phyloP scores from a whole-genome alignment of 1,140 invertebrate species.

The Lethrus apterus region DNA sequence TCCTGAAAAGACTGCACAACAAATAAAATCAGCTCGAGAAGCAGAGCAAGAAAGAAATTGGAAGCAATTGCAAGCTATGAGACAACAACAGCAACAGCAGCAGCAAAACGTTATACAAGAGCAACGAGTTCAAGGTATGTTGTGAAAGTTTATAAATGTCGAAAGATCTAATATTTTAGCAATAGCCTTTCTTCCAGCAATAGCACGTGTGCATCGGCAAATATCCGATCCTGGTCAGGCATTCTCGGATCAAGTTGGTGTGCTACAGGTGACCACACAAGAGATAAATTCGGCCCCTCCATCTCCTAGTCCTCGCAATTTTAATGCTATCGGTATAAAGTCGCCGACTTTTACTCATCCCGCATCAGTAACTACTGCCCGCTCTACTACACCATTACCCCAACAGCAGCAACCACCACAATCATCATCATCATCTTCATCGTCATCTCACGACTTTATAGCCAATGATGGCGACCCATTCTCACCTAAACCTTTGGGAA shows the following conservation, averaged over 20 bases:
- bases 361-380: conserved; percentile 30
- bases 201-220: conserved; percentile 50
- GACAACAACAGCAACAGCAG: conserved; percentile 73
- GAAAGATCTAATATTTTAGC: no score
- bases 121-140: conserved; percentile 60
- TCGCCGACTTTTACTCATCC: conserved; percentile 32
- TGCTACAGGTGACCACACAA: conserved; percentile 18
- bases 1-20: conserved; percentile 58
- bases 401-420: conserved; percentile 21
- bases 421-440: conserved; percentile 21
- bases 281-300: conserved; percentile 41
- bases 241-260: conserved; percentile 22
- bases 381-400: conserved; percentile 33
- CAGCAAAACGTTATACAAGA: conserved; percentile 74
- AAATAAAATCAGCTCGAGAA: conserved; percentile 60
- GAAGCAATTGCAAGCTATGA: conserved; percentile 75
- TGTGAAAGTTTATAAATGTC: no score
- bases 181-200: no score
- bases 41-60: conserved; percentile 79
- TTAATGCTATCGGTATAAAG: conserved; percentile 45
- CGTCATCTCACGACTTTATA: conserved; percentile 1
- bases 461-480: conserved; percentile 17
- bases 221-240: conserved; percentile 43
- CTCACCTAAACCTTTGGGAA: conserved; percentile 12
- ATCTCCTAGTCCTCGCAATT: conserved; percentile 42